Conservation (phyloP, 2,113 vertebrate species). For the Argyrosomus japonicus region DNA sequence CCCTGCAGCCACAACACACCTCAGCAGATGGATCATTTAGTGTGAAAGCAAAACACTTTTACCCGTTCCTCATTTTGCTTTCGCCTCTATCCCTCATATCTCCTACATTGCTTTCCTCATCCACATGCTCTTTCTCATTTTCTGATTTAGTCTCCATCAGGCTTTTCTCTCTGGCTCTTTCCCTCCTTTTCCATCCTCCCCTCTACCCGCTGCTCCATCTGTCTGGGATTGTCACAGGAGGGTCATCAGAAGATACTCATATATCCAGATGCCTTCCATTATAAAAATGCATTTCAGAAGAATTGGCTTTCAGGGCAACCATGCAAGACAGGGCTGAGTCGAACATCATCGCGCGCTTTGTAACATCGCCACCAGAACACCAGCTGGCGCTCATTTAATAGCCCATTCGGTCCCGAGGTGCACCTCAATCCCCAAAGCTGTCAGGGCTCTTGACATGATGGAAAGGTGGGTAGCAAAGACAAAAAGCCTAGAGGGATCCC, state of each 20-base stretch:
- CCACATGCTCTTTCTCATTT: slow-evolving; percentile 28
- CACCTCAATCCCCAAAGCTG: slow-evolving; percentile 43
- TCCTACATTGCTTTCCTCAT: slow-evolving; percentile 18
- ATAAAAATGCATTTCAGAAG: slow-evolving; percentile 54
- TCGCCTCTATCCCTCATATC: slow-evolving; percentile 26
- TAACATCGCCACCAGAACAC: slow-evolving; percentile 48
- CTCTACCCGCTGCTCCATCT: slow-evolving; percentile 49
- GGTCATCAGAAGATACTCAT: slow-evolving; percentile 53
- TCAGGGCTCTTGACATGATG: slow-evolving; percentile 38
- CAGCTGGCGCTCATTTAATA: slow-evolving; percentile 73
- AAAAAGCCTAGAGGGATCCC: not conserved
- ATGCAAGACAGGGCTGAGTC: slow-evolving; percentile 22
- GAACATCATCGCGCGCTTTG: slow-evolving; percentile 16
- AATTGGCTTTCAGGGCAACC: slow-evolving; percentile 56
- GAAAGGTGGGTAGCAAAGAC: slow-evolving; percentile 26
- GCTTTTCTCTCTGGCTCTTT: slow-evolving; percentile 4
- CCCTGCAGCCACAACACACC: slow-evolving; percentile 55
- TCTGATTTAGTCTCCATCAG: slow-evolving; percentile 37
- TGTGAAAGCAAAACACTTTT: slow-evolving; percentile 38
- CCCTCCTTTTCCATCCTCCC: slow-evolving; percentile 12
- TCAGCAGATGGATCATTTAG: slow-evolving; percentile 54
- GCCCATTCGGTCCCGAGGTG: slow-evolving; percentile 56
- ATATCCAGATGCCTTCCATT: slow-evolving; percentile 72
- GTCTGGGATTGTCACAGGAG: slow-evolving; percentile 51
- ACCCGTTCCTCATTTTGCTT: slow-evolving; percentile 25